Base-by-base conservation (phyloP, 1,140 invertebrate genomes). In the Drosophila auraria region DNA sequence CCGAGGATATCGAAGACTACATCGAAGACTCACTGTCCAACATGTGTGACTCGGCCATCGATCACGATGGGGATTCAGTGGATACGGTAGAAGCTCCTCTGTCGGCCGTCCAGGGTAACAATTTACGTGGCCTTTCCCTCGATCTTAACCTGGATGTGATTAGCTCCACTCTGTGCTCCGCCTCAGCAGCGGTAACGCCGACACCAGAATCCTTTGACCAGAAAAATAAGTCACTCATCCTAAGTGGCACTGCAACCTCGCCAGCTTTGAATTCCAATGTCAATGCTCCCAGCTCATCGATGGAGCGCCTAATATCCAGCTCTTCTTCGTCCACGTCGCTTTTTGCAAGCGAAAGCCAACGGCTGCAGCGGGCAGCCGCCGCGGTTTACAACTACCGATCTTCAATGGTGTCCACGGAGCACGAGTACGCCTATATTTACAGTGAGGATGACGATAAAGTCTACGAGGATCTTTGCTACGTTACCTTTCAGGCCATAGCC, bases 391-490 rank as follows among this genome's bases (percentile, higher is more conserved):
- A 89, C 50, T 92, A 90, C 61, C 78, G 86, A n/a, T 89, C 84
- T 1, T 89, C 82, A n/a, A 80, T 80, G 27, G 60, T 65, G 17
- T 80, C 82, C 23, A 77, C 74, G 27, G 91, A 91, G 60, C 89
- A 91, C 49, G 91, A 91, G 49, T 86, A 91, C 60, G 86, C 91
- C 40, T 92, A 93, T 61, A 81, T 93, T 75, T 92, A 93, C 65
- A 90, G 86, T 53, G 84, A 89, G 78, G 94, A 95, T 59, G 96
- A 97, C 77, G 96, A 97, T 92, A 96, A 97, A 93, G 96, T 97
- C 87, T 98, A 98, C 93, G 97, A 97, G 94, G 96, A 97, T 93
- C 95, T 98, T 57, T 97, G 97, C 94, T 97, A 97, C 93, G 96
- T 97, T 74, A 97, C 96, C 75, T 96, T 97, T 93, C 95, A 95